Evolutionary conservation across 2,888 invertebrate species (phyloP).

Genomic region (Cremastobaeus sp.): DNA sequence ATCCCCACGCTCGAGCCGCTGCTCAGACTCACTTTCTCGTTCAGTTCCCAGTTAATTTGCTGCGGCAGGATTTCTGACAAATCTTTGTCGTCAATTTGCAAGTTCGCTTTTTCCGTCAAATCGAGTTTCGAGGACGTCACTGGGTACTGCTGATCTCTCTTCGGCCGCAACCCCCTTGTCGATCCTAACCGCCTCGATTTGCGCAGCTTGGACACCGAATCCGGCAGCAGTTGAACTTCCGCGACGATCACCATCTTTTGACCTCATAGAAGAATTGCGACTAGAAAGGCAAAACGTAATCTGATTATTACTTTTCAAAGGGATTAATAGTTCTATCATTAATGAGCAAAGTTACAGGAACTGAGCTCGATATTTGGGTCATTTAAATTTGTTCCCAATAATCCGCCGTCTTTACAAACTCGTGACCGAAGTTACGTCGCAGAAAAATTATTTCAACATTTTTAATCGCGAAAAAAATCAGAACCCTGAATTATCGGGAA

Average conservation of each 20-base stretch:
- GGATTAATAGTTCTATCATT: neutral
- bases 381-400: neutral
- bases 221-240: constrained; percentile 54
- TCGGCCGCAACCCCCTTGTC: constrained; percentile 68
- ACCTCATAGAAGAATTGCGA: neutral
- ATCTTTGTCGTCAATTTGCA: constrained; percentile 49
- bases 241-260: constrained; percentile 64
- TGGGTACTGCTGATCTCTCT: constrained; percentile 45
- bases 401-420: no score
- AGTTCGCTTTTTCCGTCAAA: constrained; percentile 45
- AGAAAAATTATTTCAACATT: no score
- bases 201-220: constrained; percentile 64
- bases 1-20: constrained; percentile 73
- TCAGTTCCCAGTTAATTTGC: constrained; percentile 75
- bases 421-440: no score
- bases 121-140: constrained; percentile 33
- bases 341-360: constrained; percentile 13
- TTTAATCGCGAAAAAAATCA: no score
- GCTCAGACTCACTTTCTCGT: constrained; percentile 75
- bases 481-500: no score
- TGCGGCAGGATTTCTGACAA: constrained; percentile 35
- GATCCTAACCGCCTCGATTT: constrained; percentile 74
- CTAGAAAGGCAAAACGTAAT: constrained; percentile 4
- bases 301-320: neutral
- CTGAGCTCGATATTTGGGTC: neutral